Evolutionary conservation across 2,888 invertebrate genomes (phyloP).

Genomic region (Drosophila ezoana): DNA sequence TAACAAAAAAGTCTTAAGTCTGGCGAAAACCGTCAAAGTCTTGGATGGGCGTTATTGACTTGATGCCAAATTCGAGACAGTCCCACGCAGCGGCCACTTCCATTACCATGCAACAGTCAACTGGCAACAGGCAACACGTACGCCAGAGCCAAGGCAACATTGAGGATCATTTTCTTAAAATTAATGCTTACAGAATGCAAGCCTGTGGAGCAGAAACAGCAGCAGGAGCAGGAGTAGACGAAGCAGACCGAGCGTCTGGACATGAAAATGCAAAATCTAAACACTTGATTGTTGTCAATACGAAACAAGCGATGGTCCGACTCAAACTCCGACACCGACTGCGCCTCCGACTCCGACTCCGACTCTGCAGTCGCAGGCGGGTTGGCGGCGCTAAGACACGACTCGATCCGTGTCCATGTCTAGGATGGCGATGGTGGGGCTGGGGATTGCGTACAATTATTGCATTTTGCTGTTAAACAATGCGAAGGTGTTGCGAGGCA

Average conservation of each 20-base stretch:
- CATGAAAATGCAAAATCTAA: constrained; percentile 62
- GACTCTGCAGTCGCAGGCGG: not conserved
- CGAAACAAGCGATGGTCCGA: constrained; percentile 35
- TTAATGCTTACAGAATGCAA: constrained; percentile 44
- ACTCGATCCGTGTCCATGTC: constrained; percentile 36
- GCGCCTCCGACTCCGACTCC: too few species aligned
- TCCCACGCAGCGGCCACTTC: constrained; percentile 43
- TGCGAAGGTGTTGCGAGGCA: constrained; percentile 60
- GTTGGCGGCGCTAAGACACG: constrained; percentile 56
- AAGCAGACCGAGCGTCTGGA: constrained; percentile 14
- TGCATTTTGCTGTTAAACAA: constrained; percentile 78
- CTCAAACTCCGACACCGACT: not conserved
- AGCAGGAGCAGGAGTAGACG: not conserved
- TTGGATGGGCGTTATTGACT: not conserved
- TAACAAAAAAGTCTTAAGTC: not conserved
- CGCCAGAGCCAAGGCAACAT: constrained; percentile 9
- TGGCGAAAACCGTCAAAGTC: not conserved
- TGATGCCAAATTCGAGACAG: constrained; percentile 13
- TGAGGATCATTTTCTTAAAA: constrained; percentile 50
- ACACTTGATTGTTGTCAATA: constrained; percentile 66
- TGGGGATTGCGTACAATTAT: constrained; percentile 68
- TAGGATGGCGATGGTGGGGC: constrained; percentile 10
- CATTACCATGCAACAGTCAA: constrained; percentile 9
- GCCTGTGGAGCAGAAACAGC: constrained; percentile 18
- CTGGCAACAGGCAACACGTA: constrained; percentile 25